Evolutionary conservation across 1,140 invertebrate genomes (phyloP).

Genomic region (Homalodisca vitripennis): DNA sequence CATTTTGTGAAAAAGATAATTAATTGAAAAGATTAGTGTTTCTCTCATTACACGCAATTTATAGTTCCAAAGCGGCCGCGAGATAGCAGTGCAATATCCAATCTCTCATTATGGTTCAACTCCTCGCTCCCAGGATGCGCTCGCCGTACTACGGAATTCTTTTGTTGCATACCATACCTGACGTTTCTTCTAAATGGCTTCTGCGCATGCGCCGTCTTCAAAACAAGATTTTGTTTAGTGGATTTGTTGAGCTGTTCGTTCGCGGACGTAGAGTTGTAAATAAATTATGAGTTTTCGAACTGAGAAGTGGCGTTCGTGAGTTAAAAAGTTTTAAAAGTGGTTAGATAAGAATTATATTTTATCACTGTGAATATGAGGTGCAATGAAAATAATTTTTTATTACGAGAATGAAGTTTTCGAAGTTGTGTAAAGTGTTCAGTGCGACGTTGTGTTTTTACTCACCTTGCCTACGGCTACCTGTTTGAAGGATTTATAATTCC

Average conservation of each 20-base stretch:
- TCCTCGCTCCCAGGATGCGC: no score
- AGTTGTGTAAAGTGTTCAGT: slow-evolving; percentile 31
- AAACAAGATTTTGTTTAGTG: slow-evolving; percentile 30
- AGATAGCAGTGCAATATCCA: no score
- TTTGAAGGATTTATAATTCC: slow-evolving; percentile 31
- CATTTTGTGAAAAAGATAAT: no score
- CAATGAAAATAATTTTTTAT: slow-evolving; percentile 7
- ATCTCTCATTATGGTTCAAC: no score
- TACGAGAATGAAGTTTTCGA: slow-evolving; percentile 29
- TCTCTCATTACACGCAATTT: no score
- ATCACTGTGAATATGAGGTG: slow-evolving; percentile 7
- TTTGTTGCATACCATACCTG: no score
- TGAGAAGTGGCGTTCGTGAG: not conserved
- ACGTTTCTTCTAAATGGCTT: no score
- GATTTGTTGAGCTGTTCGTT: slow-evolving; percentile 25
- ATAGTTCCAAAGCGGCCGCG: no score
- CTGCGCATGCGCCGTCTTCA: slow-evolving; percentile 22
- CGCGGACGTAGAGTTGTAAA: slow-evolving; percentile 9
- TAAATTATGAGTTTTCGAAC: not conserved
- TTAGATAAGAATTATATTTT: not conserved
- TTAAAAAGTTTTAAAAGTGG: slow-evolving; percentile 13
- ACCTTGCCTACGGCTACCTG: slow-evolving; percentile 31
- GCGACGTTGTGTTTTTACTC: slow-evolving; percentile 34
- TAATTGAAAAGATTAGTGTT: no score
- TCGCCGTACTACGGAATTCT: no score